Percentiles rank a stretch among this genome's conserved stretches.
Conservation (phyloP, 2,113 vertebrate genomes). For the Propithecus coquereli region DNA sequence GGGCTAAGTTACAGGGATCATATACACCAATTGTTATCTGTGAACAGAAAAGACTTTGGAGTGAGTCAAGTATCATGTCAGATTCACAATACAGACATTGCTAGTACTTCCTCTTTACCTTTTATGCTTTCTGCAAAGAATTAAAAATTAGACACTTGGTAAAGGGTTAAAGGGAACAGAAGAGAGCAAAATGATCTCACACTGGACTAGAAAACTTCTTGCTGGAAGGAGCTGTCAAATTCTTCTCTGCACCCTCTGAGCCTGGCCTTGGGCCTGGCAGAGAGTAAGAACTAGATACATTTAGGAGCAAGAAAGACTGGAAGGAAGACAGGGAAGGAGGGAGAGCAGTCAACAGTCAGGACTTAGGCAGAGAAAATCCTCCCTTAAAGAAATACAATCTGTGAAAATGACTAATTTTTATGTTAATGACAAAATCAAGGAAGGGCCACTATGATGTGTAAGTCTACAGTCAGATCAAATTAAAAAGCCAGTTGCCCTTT, state of each 20-base stretch:
- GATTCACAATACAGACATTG: neutral
- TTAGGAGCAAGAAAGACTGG: neutral
- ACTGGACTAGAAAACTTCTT: neutral
- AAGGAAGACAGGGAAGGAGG: neutral
- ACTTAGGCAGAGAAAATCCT: neutral
- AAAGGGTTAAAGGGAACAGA: neutral
- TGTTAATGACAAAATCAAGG: neutral
- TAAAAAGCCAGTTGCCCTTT: neutral
- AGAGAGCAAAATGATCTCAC: neutral
- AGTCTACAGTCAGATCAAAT: neutral
- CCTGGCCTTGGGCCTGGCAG: neutral
- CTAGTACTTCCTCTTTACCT: neutral
- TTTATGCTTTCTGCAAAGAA: neutral
- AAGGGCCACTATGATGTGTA: neutral
- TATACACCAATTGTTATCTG: conserved; percentile 95
- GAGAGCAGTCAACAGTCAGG: neutral
- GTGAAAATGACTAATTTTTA: neutral
- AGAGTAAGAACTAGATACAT: neutral
- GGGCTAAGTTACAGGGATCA: conserved; percentile 95
- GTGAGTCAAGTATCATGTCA: neutral
- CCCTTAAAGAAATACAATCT: neutral
- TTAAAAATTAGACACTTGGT: neutral
- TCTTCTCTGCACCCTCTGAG: neutral
- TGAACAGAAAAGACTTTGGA: conserved; percentile 67
- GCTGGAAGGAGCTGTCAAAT: neutral